A percentile compares a stretch with the other conserved stretches of the same genome.
Evolutionary conservation across 2,888 invertebrate genomes (phyloP).

Genomic region (Eucera pruinosa): DNA sequence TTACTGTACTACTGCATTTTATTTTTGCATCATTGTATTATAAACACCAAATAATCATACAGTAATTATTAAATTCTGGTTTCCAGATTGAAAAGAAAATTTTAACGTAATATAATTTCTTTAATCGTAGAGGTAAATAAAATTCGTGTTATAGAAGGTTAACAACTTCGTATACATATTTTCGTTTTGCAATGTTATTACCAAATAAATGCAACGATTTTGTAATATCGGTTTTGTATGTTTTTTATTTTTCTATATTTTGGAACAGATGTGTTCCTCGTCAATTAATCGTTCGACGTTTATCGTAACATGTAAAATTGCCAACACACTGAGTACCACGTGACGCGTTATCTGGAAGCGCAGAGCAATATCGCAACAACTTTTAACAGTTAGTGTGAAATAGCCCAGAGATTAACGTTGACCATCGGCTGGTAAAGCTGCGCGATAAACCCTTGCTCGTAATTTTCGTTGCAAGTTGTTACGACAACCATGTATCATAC

Average conservation of each 20-base stretch:
- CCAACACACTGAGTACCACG: neutral
- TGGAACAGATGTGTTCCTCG: neutral
- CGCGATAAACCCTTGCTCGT: conserved; percentile 64
- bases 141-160: too few species aligned
- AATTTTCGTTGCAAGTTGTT: conserved; percentile 69
- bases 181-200: neutral
- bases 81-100: too few species aligned
- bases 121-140: too few species aligned
- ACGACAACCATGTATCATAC: conserved; percentile 59
- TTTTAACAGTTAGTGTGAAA: conserved; percentile 34
- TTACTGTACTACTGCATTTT: too few species aligned
- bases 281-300: conserved; percentile 8
- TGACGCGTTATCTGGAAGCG: conserved; percentile 13
- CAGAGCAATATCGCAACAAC: conserved; percentile 34
- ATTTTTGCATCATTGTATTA: too few species aligned
- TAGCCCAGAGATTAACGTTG: conserved; percentile 47
- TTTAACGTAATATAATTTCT: too few species aligned
- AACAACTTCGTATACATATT: too few species aligned
- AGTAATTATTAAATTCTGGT: too few species aligned
- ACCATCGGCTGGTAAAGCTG: conserved; percentile 46
- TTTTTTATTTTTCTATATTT: neutral
- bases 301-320: neutral
- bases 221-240: neutral
- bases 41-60: too few species aligned
- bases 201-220: neutral